Percentiles rank a stretch among this genome's conserved stretches.
phyloP scores from a whole-genome alignment of 2,888 invertebrate species.

The Blera fallax region DNA sequence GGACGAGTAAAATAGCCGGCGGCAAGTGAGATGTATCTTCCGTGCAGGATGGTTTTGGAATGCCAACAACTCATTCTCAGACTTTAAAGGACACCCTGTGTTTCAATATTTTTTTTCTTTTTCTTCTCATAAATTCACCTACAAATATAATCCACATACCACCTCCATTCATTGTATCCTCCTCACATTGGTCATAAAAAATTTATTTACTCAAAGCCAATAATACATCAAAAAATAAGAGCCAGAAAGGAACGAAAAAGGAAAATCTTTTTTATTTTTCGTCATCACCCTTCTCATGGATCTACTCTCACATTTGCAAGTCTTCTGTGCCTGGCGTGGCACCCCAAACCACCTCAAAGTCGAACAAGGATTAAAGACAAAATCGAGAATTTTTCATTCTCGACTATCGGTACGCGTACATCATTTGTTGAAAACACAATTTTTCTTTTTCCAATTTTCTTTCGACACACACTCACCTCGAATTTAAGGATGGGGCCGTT shows the following conservation, averaged over 20 bases:
- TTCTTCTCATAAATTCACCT: not conserved
- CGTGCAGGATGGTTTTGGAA: not conserved
- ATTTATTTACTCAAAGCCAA: not conserved
- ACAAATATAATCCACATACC: not conserved
- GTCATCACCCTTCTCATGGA: not conserved
- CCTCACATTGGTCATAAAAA: not conserved
- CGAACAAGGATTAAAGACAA: not conserved
- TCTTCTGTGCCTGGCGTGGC: not conserved
- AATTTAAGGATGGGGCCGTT: not conserved
- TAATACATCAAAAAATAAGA: not conserved
- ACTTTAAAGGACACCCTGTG: not conserved
- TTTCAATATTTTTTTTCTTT: not conserved
- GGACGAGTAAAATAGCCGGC: too few species aligned
- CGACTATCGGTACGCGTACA: not conserved
- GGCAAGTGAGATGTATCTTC: too few species aligned
- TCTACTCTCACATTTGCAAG: not conserved
- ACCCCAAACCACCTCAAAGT: not conserved
- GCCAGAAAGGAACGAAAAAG: too few species aligned
- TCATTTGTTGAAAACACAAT: not conserved
- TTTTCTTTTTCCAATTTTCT: constrained; percentile 4
- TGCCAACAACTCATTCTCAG: not conserved
- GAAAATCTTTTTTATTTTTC: not conserved
- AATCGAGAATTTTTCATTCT: not conserved
- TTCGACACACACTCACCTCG: not conserved
- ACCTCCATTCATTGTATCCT: not conserved